These are phyloP conservation scores for Morpho deidamia DNA, from an alignment of 2,888 invertebrate species.

Conservation along the genomic window DNA sequence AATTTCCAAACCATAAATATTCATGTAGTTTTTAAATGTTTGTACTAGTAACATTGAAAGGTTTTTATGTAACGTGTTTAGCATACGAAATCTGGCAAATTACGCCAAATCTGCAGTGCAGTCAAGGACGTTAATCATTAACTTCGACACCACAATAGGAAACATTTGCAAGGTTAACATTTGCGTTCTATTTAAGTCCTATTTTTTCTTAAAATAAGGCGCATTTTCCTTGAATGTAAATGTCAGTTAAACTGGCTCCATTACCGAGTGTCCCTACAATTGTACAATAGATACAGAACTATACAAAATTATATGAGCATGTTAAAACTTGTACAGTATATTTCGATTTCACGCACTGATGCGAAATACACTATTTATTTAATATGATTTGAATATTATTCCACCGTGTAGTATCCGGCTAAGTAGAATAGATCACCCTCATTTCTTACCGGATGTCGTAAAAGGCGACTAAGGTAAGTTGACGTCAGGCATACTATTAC, in stretches of 20 bases:
- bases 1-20: no score
- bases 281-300: conserved; percentile 1
- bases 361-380: background rate
- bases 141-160: conserved; percentile 3
- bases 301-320: conserved; percentile 1
- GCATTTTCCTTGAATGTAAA: background rate
- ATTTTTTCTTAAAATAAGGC: background rate
- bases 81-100: background rate
- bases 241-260: background rate
- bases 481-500: no score
- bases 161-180: background rate
- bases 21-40: background rate
- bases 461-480: no score
- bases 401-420: no score
- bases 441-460: no score
- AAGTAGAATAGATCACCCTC: no score
- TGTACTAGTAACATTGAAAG: background rate
- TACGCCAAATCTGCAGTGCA: conserved; percentile 2
- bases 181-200: background rate
- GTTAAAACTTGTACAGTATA: background rate
- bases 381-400: background rate
- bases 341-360: background rate
- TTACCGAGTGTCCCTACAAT: background rate
- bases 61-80: background rate
- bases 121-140: conserved; percentile 5